Evolutionary conservation across 2,797 vertebrate species (phyloP), one percentile per base, ranked within the genome.

Genomic region (Sparus aurata): DNA sequence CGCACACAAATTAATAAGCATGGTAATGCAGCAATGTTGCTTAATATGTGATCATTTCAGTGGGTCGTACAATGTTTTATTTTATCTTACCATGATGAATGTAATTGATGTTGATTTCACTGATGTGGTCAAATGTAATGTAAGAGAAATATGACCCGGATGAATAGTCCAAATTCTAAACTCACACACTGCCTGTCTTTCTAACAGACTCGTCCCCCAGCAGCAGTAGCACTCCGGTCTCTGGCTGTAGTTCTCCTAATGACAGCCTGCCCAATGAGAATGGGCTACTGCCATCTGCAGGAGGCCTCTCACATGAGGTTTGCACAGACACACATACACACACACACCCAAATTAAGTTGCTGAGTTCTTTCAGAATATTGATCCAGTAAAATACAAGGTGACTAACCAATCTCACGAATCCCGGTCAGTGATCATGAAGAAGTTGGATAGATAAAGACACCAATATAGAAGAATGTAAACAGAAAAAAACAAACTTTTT

Each of bases 171-270:
- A 12, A 38, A 1, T 22, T 34, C 3, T 50, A 62, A 58, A 67
- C 52, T 38, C 3, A 43, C 46, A 55, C 7, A 49, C 67, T 54
- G 2, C 49, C 1, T 62, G 22, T 84, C 16, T 80, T 58, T 52
- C 30, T 12, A 27, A 0, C 93, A 99, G 98, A 98, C 90, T 99
- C 98, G 0, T 99, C 98, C 62, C 97, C 97, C 18, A 98, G 98
- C 88, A 99, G 98, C 87, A 98, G 98, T 72, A 99, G 98, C 87
- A 98, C 98, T 8, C 98, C 98, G 0, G 98, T 96, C 1, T 99
- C 98, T 0, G 98, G 97, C 68, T 98, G 97, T 83, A 99, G 97
- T 86, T 99, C 98, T 16, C 98, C 98, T 5, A 99, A 98, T 5
- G 98, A 99, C 96, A 98, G 96, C 71, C 87, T 97, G 53, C 95